Percentiles rank a stretch among this genome's conserved stretches.
phyloP scores from a whole-genome alignment of 2,113 vertebrate genomes.

The Mionectes macconnelli region DNA sequence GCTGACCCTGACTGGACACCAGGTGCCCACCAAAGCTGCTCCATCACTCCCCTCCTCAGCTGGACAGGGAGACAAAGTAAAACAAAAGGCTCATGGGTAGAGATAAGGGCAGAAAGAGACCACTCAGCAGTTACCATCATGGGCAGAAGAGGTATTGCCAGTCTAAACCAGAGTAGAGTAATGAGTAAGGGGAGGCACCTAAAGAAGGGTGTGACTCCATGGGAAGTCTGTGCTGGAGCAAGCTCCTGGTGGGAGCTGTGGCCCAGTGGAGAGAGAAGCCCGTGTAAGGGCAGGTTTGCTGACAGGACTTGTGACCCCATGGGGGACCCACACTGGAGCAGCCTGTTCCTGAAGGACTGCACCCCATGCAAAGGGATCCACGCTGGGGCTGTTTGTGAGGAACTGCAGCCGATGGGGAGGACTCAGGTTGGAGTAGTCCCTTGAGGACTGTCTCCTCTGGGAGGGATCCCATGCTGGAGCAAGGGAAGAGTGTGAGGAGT shows the following conservation, averaged over 20 bases:
- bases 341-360: background rate
- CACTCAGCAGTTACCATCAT: background rate
- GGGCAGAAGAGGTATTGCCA: background rate
- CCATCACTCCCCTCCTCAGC: background rate
- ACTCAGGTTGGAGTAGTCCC: background rate
- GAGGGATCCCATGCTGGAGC: background rate
- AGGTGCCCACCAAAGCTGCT: background rate
- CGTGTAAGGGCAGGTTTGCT: background rate
- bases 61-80: background rate
- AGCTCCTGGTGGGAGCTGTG: background rate
- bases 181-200: background rate
- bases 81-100: background rate
- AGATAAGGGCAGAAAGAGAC: background rate
- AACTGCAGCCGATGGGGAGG: background rate
- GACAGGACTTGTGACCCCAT: background rate
- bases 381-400: fast-evolving
- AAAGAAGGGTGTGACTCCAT: background rate
- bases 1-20: background rate
- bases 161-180: fast-evolving
- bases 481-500: background rate
- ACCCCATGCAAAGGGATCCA: background rate
- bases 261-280: background rate
- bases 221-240: background rate
- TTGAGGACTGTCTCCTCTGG: fast-evolving
- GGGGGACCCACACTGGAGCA: background rate